A percentile compares a stretch with the other conserved stretches of the same genome.
Evolutionary conservation across 2,113 vertebrate genomes (phyloP).

Genomic region (Erythrolamprus reginae): DNA sequence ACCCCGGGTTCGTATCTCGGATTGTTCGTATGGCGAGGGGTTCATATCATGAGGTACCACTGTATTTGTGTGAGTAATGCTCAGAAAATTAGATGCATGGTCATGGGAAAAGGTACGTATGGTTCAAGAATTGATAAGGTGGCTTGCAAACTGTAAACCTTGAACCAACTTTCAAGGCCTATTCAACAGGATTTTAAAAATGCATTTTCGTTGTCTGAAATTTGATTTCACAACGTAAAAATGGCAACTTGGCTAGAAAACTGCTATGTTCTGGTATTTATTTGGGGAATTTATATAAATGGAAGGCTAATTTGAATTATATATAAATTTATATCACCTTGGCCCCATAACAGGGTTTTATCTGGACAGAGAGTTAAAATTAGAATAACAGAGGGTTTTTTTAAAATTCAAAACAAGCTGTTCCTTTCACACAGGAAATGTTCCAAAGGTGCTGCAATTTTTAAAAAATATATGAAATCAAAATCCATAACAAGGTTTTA

Average conservation of each 20-base stretch:
- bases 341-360: neutral
- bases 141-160: neutral
- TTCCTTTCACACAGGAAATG: neutral
- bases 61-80: neutral
- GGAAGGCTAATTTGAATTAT: no score
- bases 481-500: neutral
- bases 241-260: neutral
- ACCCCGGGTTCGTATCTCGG: no score
- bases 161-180: neutral
- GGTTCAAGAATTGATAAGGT: neutral
- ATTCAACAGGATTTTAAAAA: neutral
- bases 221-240: neutral
- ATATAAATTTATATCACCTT: no score
- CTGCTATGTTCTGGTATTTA: neutral
- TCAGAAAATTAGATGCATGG: neutral
- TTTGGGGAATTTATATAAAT: neutral
- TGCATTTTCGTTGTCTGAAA: rapidly evolving
- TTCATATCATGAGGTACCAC: no score
- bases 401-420: neutral
- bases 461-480: neutral
- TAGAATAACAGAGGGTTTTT: neutral
- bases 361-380: neutral
- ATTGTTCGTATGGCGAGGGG: no score
- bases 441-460: neutral
- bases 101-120: neutral